A percentile compares a stretch with the other conserved stretches of the same genome.
phyloP scores from a whole-genome alignment of 2,888 invertebrate species.

The Marasmarcha lunaedactyla region DNA sequence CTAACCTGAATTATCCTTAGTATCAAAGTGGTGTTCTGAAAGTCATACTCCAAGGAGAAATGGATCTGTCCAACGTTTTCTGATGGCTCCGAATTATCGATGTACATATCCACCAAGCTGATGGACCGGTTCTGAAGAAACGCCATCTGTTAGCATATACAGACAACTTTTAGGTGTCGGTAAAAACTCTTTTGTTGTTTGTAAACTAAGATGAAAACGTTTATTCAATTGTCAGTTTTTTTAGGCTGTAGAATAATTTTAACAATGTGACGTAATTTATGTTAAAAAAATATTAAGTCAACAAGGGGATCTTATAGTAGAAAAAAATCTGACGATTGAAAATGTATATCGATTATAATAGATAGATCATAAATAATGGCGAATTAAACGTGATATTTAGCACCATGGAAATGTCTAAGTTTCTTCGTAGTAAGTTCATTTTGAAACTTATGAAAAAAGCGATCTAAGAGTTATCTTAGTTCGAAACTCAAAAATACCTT shows the following conservation, averaged over 20 bases:
- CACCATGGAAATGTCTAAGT: too few species aligned
- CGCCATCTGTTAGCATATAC: constrained; percentile 67
- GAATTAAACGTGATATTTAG: too few species aligned
- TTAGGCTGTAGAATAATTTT: not conserved
- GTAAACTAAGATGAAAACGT: constrained; percentile 1
- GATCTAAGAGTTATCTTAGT: too few species aligned
- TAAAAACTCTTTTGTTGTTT: constrained; percentile 11
- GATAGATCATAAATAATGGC: too few species aligned
- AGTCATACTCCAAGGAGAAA: constrained; percentile 93
- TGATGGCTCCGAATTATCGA: constrained; percentile 91
- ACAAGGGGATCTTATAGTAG: too few species aligned
- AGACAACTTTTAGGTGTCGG: constrained; percentile 33
- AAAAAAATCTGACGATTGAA: too few species aligned
- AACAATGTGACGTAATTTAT: constrained; percentile 2
- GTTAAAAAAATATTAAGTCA: too few species aligned
- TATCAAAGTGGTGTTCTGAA: constrained; percentile 91
- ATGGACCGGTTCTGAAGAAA: constrained; percentile 90
- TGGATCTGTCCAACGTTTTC: constrained; percentile 96
- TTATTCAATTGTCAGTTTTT: not conserved
- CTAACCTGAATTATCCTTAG: constrained; percentile 90
- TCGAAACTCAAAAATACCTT: too few species aligned
- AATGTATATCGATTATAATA: too few species aligned
- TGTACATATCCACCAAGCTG: constrained; percentile 94
- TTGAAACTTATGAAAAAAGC: too few species aligned
- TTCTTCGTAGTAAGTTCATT: too few species aligned